A percentile compares a stretch with the other conserved stretches of the same genome.
Conservation (phyloP, 2,888 invertebrate species). For the Athripsodes cinereus region DNA sequence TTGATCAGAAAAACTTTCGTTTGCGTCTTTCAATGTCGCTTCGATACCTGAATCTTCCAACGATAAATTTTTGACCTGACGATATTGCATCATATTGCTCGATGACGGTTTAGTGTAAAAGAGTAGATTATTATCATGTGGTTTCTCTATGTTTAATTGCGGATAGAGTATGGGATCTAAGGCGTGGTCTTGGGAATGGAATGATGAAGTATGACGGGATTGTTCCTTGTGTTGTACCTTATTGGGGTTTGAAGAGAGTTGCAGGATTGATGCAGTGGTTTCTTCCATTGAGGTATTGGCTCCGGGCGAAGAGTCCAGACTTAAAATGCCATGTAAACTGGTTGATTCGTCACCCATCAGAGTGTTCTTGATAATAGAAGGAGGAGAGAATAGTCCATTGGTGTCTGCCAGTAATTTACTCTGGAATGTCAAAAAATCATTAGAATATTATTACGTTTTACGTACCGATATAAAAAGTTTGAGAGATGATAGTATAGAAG, state of each 20-base stretch:
- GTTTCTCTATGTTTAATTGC: conserved; percentile 3
- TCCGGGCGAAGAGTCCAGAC: conserved; percentile 42
- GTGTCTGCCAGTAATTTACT: conserved; percentile 79
- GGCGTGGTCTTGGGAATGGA: neutral
- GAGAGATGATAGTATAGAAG: no score
- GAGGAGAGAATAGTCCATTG: conserved; percentile 78
- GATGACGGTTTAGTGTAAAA: conserved; percentile 15
- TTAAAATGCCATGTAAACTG: conserved; percentile 51
- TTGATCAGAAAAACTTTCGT: conserved; percentile 8
- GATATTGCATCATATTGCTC: conserved; percentile 1
- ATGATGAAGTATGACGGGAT: conserved; percentile 41
- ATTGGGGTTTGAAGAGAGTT: conserved; percentile 8
- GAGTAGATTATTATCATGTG: conserved; percentile 9
- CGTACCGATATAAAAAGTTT: no score
- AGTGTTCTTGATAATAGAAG: conserved; percentile 80
- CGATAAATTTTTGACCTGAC: neutral
- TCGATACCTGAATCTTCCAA: conserved; percentile 4
- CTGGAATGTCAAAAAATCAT: conserved; percentile 43
- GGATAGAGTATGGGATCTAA: conserved; percentile 3
- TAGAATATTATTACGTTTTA: no score
- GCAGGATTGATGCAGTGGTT: neutral
- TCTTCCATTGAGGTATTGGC: conserved; percentile 14
- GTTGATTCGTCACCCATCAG: conserved; percentile 60
- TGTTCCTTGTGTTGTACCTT: conserved; percentile 50
- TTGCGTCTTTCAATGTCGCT: neutral